Evolutionary conservation across 2,888 invertebrate genomes (phyloP), one percentile per base, ranked within the genome.

Genomic region (Caprella mutica): DNA sequence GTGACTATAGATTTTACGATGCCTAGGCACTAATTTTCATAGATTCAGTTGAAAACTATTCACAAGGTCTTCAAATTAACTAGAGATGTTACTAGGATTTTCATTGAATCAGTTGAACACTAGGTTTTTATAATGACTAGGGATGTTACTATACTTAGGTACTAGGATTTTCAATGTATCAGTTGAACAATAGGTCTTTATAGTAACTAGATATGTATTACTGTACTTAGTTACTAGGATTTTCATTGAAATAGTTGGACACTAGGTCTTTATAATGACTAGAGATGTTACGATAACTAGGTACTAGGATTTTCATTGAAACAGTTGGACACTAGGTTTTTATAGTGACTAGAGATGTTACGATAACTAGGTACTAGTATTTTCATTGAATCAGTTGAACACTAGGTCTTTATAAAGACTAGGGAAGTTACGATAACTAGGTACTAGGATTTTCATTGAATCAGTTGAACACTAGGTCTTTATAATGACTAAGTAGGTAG

Each of bases 381-480:
- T 23, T 26, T 27, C 1, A 27, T 27, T n/a, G 40, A 12, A 5
- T 23, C 8, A n/a, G n/a, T n/a, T n/a, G 14, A 4, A 1, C 6
- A n/a, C 21, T 33, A 21, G 30, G 14, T 14, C 14, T 14, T 2
- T 14, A 5, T 6, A n/a, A 14, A 29, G 33, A 14, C 33, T 27
- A 5, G 23, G 2, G 1, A n/a, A 30, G 17, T 33, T n/a, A 27
- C n/a, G 17, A 39, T 23, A n/a, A 21, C 19, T 30, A 14, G 17
- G 12, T 23, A n/a, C 50, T 14, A 9, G 33, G 35, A 29, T 14
- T 23, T 26, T 19, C 24, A 26, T 17, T 19, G 39, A 42, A 21
- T 52, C 57, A 96, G 74, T 98, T 97, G 72, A 98, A 98, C 69
- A 97, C 82, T 52, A 98, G 79, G 70, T 98, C 93, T 71, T 86